phyloP scores from a whole-genome alignment of 2,113 vertebrate genomes.

The Garra rufa region DNA sequence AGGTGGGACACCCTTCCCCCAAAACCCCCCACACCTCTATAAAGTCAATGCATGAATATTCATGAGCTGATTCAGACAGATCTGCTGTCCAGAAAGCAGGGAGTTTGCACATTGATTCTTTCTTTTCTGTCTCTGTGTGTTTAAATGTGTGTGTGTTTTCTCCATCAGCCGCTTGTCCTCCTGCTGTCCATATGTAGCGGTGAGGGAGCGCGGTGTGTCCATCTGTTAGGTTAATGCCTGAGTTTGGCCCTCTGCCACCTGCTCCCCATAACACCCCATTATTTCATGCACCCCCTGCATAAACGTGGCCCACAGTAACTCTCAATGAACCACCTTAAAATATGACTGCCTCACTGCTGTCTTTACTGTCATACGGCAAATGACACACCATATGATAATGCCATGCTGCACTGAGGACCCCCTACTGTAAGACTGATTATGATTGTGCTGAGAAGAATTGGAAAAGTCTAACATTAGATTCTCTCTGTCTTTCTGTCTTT shows the following conservation, averaged over 20 bases:
- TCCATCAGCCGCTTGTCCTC: constrained; percentile 37
- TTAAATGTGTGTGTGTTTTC: constrained; percentile 50
- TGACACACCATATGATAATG: neutral
- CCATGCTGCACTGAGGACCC: neutral
- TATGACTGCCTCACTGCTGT: constrained; percentile 1
- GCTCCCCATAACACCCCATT: constrained; percentile 38
- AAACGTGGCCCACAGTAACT: neutral
- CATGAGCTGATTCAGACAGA: constrained; percentile 23
- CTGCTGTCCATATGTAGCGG: constrained; percentile 54
- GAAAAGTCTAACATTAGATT: neutral
- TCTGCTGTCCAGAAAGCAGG: constrained; percentile 38
- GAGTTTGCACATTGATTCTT: constrained; percentile 36
- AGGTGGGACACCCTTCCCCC: constrained; percentile 7
- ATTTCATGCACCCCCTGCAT: constrained; percentile 10
- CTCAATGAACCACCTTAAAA: neutral
- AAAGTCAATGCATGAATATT: constrained; percentile 45
- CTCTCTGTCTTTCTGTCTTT: neutral
- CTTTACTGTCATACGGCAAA: neutral
- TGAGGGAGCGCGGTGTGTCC: constrained; percentile 57
- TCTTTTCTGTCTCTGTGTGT: constrained; percentile 46
- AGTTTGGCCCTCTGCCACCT: constrained; percentile 67
- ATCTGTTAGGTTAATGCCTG: constrained; percentile 66
- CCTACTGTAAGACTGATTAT: constrained; percentile 8
- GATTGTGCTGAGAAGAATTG: neutral
- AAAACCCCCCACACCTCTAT: neutral